Base-by-base conservation (phyloP, 2,113 vertebrate species). In the Phalacrocorax pelagicus region DNA sequence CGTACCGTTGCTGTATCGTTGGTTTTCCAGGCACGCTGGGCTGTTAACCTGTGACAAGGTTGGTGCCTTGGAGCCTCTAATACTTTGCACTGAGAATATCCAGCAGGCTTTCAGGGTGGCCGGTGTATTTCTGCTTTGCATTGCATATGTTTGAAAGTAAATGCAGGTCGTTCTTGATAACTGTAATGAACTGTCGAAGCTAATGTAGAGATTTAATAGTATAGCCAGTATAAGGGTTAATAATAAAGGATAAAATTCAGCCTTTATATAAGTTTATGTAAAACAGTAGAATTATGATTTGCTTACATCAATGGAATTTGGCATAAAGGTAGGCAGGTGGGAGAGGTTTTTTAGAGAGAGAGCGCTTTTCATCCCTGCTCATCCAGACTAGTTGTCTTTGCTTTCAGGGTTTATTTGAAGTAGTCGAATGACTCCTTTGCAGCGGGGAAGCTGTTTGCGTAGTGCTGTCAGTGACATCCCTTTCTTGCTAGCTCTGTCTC, bases 361-460 rank as follows among this genome's bases (percentile, higher is more conserved):
- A 42, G 8, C 24, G 7, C 42, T 74, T 88, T 73, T 87, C 34
- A 44, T 75, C 36, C 71, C 17, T 54, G 47, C 77, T 93, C n/a
- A 32, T 79, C 52, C 40, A 9, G 23, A 91, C 61, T 15, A 46
- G 69, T 71, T 81, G 46, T 84, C 52, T 81, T 71, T 81, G 70
- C 65, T 91, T 74, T 71, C 77, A 49, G 65, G 65, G 52, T 69
- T 94, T 87, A 8, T 96, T 91, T 81, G 44, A 87, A 96, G 71
- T 51, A 74, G 69, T 40, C 0, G 0, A 30, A 51, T 36, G 55
- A 78, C n/a, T 74, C 65, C 42, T 77, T 69, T 90, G 79, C 81
- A 74, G 61, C 36, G 3, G 32, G 49, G 46, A 49, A 57, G 54
- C 67, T 66, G 78, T 79, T 94, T 85, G 73, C 84, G 22, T n/a